Percentiles rank a stretch among this genome's conserved stretches.
Evolutionary conservation across 2,113 vertebrate genomes (phyloP).

Genomic region (Toxostoma redivivum): DNA sequence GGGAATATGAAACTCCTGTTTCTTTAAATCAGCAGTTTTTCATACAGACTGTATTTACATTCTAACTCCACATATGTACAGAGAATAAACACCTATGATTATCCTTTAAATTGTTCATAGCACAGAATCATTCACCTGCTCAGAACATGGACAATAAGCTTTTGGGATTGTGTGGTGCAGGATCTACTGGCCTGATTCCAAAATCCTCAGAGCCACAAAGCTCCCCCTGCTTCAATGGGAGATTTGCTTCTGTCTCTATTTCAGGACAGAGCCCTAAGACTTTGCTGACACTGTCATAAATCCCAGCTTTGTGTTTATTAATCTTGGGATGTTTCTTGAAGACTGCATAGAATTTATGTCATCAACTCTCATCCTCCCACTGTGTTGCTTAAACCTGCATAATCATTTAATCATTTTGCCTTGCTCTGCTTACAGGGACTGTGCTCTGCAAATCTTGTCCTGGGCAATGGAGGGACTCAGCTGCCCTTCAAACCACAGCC

Average conservation of each 20-base stretch:
- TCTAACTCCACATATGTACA: neutral
- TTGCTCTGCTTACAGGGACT: neutral
- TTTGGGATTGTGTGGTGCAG: neutral
- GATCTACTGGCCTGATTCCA: neutral
- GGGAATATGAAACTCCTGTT: neutral
- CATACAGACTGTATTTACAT: neutral
- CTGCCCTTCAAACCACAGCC: neutral
- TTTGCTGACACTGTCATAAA: neutral
- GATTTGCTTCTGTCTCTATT: constrained; percentile 48
- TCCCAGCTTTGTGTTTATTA: constrained; percentile 36
- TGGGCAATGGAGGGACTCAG: neutral
- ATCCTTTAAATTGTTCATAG: neutral
- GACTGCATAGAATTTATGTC: neutral
- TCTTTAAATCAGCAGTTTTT: neutral
- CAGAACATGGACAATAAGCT: neutral
- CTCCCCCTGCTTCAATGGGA: neutral
- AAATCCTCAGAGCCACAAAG: constrained; percentile 22
- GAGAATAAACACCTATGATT: neutral
- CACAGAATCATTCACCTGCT: neutral
- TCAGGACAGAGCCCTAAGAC: constrained; percentile 43
- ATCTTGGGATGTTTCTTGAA: constrained; percentile 18
- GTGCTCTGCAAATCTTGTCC: neutral
- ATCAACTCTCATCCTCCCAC: neutral
- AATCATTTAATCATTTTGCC: neutral
- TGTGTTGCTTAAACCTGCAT: neutral